phyloP scores from a whole-genome alignment of 2,888 invertebrate species.

The Nomada hirtipes region DNA sequence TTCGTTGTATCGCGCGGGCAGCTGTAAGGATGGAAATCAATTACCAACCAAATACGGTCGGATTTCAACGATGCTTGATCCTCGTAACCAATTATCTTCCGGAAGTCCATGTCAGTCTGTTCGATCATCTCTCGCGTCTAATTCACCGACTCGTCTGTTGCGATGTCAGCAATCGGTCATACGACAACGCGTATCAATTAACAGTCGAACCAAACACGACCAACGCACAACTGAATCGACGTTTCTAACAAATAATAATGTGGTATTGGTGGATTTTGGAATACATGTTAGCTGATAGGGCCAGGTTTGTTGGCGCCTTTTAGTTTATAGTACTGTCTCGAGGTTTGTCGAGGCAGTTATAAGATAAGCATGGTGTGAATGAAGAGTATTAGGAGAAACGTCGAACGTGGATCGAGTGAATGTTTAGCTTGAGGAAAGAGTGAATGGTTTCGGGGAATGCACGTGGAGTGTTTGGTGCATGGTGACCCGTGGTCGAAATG shows the following conservation, averaged over 20 bases:
- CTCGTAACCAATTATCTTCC: background rate
- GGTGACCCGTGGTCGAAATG: too few species aligned
- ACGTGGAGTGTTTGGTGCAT: too few species aligned
- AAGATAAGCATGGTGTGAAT: too few species aligned
- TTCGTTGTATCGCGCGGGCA: background rate
- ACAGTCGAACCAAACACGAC: background rate
- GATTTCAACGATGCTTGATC: slow-evolving; percentile 4
- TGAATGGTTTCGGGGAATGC: too few species aligned
- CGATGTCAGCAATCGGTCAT: background rate
- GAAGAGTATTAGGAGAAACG: too few species aligned
- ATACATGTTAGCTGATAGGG: too few species aligned
- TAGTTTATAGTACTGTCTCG: too few species aligned
- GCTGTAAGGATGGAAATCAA: background rate
- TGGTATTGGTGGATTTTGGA: too few species aligned
- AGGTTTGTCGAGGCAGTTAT: too few species aligned
- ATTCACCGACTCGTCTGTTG: background rate
- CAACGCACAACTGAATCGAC: background rate
- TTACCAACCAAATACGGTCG: background rate
- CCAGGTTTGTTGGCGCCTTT: too few species aligned
- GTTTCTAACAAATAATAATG: background rate
- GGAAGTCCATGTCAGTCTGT: background rate
- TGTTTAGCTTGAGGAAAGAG: too few species aligned
- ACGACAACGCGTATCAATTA: background rate
- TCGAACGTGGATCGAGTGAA: too few species aligned
- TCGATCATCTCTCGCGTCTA: background rate